Conservation (phyloP, 1,140 invertebrate species). For the Drosophila kohkoa region DNA sequence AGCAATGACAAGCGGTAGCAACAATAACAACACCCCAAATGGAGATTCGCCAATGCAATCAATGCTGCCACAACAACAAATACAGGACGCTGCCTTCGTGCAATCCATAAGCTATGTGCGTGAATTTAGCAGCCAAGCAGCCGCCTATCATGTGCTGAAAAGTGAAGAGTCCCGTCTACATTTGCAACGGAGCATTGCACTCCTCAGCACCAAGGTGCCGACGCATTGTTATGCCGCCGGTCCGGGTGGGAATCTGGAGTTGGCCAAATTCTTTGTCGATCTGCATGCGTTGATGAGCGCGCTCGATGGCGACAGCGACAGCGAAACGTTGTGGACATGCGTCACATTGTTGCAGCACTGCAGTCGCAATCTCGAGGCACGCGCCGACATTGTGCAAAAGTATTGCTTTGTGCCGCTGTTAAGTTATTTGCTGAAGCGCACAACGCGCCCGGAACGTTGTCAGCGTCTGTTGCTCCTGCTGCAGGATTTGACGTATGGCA, state of each 20-base stretch:
- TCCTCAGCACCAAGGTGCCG: slow-evolving; percentile 73
- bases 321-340: slow-evolving; percentile 85
- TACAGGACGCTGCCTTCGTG: slow-evolving; percentile 53
- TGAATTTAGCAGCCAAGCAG: slow-evolving; percentile 70
- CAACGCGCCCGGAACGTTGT: slow-evolving; percentile 80
- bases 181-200: slow-evolving; percentile 69
- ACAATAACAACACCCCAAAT: slow-evolving; percentile 42
- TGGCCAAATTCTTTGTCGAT: slow-evolving; percentile 75
- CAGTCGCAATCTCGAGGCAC: slow-evolving; percentile 85
- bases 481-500: slow-evolving; percentile 87
- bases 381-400: slow-evolving; percentile 85
- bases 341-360: slow-evolving; percentile 86
- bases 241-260: slow-evolving; percentile 59
- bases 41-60: slow-evolving; percentile 48
- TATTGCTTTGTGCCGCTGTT: slow-evolving; percentile 87
- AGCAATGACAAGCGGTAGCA: slow-evolving; percentile 22
- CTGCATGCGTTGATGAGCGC: slow-evolving; percentile 79
- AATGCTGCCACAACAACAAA: slow-evolving; percentile 11
- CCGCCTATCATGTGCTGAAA: slow-evolving; percentile 57
- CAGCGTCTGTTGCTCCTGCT: slow-evolving; percentile 85
- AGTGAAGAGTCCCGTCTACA: slow-evolving; percentile 67
- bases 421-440: slow-evolving; percentile 84
- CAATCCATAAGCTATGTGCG: slow-evolving; percentile 72
- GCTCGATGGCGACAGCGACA: slow-evolving; percentile 58
- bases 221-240: slow-evolving; percentile 59